These are phyloP conservation scores for Romanogobio albipinnatus DNA, from an alignment of 2,113 vertebrate genomes.

Conservation along the genomic window DNA sequence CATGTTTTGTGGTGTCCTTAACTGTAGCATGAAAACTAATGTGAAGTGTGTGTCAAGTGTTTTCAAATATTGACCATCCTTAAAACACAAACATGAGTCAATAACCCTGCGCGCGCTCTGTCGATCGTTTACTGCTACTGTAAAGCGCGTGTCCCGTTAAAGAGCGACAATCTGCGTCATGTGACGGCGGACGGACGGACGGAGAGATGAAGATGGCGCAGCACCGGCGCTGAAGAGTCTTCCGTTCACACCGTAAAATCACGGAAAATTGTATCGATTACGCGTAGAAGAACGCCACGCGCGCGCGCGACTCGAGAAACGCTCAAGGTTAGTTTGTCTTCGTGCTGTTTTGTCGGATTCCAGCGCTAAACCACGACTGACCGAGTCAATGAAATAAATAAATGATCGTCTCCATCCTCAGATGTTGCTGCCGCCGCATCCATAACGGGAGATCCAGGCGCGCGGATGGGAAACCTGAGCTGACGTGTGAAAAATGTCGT, in stretches of 20 bases:
- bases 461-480: conserved; percentile 24
- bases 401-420: conserved; percentile 41
- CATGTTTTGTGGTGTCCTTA: neutral
- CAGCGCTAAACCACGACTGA: neutral
- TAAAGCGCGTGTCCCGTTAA: conserved; percentile 31
- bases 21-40: neutral
- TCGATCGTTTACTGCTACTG: neutral
- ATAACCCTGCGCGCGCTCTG: conserved; percentile 2
- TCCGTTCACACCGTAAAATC: conserved; percentile 24
- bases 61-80: neutral
- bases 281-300: neutral
- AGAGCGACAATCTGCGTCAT: conserved; percentile 52
- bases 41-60: neutral
- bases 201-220: conserved; percentile 59
- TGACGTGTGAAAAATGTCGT: neutral
- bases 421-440: conserved; percentile 30
- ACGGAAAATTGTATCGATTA: neutral
- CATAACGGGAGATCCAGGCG: conserved; percentile 30
- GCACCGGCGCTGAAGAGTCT: conserved; percentile 47
- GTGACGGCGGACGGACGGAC: conserved; percentile 54
- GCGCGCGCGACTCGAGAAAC: conserved; percentile 22
- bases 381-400: conserved; percentile 37
- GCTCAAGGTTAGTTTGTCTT: neutral
- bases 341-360: neutral
- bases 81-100: neutral